phyloP scores from a whole-genome alignment of 2,888 invertebrate species.

The Eremobia ochroleuca region DNA sequence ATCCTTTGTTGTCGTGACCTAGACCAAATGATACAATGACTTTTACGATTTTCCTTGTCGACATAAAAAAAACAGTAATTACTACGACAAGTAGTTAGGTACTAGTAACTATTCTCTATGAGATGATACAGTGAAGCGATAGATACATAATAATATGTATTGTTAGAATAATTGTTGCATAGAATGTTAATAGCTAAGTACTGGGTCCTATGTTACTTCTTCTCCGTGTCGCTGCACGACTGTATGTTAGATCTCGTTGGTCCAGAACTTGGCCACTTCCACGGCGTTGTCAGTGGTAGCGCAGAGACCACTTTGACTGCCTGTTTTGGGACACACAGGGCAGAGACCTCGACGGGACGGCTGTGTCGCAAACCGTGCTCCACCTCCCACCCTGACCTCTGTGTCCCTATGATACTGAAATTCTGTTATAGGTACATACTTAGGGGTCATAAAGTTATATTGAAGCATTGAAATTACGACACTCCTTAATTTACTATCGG shows the following conservation, averaged over 20 bases:
- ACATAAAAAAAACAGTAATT: constrained; percentile 8
- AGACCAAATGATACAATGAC: constrained; percentile 8
- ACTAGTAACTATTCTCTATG: neutral
- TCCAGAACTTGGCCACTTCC: too few species aligned
- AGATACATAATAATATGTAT: too few species aligned
- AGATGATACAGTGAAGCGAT: neutral
- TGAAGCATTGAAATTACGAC: neutral
- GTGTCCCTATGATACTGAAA: too few species aligned
- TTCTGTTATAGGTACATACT: neutral
- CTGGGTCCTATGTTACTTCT: neutral
- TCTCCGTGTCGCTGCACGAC: neutral
- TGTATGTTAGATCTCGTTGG: too few species aligned
- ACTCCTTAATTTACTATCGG: neutral
- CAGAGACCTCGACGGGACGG: too few species aligned
- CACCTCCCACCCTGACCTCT: too few species aligned
- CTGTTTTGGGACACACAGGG: too few species aligned
- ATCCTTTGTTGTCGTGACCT: neutral
- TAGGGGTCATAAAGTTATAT: neutral
- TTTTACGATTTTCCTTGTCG: constrained; percentile 32
- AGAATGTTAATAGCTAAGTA: neutral
- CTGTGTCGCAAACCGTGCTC: too few species aligned
- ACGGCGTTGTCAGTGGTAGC: too few species aligned
- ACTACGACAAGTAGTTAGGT: neutral
- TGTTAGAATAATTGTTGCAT: too few species aligned
- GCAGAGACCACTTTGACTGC: too few species aligned